Evolutionary conservation across 2,113 vertebrate genomes (phyloP).

Genomic region (Deroptyus accipitrinus): DNA sequence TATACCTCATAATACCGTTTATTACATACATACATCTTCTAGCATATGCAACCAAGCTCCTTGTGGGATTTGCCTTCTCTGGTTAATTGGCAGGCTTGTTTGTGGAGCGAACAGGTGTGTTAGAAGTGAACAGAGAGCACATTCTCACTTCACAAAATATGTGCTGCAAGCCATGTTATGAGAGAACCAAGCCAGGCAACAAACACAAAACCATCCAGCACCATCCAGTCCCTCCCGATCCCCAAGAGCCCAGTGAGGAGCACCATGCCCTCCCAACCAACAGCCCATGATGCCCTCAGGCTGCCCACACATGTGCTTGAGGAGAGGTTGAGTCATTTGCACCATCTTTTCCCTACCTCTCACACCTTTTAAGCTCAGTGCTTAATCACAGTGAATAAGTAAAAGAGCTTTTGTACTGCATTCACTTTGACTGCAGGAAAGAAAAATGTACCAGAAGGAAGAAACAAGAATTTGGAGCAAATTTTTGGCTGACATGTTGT

Average conservation of each 20-base stretch:
- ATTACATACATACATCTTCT: conserved; percentile 52
- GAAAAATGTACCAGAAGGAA: background rate
- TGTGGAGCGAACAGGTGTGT: conserved; percentile 31
- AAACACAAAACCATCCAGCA: background rate
- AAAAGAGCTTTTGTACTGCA: background rate
- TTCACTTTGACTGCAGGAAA: background rate
- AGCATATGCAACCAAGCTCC: conserved; percentile 1
- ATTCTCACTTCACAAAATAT: conserved; percentile 32
- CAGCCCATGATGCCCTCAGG: background rate
- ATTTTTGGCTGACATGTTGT: background rate
- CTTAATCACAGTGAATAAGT: background rate
- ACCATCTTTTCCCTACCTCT: background rate
- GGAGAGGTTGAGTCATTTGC: background rate
- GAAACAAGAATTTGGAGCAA: background rate
- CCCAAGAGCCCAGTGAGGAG: background rate
- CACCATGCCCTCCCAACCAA: background rate
- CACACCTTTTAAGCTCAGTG: background rate
- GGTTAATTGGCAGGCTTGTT: conserved; percentile 37
- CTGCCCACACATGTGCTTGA: background rate
- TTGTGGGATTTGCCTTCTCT: conserved; percentile 26
- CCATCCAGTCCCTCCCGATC: background rate
- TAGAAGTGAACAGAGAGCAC: conserved; percentile 16
- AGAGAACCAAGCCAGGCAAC: background rate
- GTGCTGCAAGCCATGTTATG: background rate
- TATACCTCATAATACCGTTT: conserved; percentile 20